These are phyloP conservation scores for Lasioglossum vierecki DNA, from an alignment of 2,888 invertebrate species.

Conservation along the genomic window DNA sequence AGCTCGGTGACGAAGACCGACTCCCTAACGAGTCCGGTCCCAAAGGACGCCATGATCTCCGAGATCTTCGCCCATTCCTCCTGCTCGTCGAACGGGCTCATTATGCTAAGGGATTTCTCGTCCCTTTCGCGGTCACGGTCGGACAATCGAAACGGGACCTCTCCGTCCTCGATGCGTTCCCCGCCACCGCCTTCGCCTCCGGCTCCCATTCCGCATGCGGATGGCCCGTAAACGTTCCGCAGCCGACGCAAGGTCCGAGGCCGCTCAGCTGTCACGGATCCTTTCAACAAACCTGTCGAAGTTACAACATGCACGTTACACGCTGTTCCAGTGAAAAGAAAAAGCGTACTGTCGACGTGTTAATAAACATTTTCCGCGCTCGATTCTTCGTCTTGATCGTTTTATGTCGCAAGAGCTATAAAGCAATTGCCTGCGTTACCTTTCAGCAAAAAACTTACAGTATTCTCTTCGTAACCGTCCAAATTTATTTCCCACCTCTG, in stretches of 20 bases:
- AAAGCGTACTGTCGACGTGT: neutral
- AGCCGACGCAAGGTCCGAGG: slow-evolving; percentile 91
- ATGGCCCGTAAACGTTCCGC: slow-evolving; percentile 88
- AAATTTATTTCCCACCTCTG: no score
- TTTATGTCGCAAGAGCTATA: neutral
- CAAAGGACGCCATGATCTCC: slow-evolving; percentile 97
- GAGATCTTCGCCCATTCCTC: slow-evolving; percentile 99
- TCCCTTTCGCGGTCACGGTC: slow-evolving; percentile 82
- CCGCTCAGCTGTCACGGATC: slow-evolving; percentile 91
- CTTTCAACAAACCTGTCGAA: slow-evolving; percentile 91
- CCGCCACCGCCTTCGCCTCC: slow-evolving; percentile 80
- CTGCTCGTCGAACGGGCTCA: slow-evolving; percentile 96
- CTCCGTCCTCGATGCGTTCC: slow-evolving; percentile 81
- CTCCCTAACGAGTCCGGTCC: slow-evolving; percentile 91
- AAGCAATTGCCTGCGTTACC: no score
- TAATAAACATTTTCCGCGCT: neutral
- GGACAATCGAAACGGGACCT: slow-evolving; percentile 77
- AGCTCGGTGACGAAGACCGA: slow-evolving; percentile 92
- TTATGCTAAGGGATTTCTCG: slow-evolving; percentile 86
- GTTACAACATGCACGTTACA: slow-evolving; percentile 41
- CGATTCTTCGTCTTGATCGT: neutral
- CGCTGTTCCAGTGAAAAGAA: neutral
- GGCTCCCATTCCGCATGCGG: slow-evolving; percentile 81
- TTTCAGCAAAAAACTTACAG: no score
- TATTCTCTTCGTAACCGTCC: no score